Evolutionary conservation across 1,140 invertebrate genomes (phyloP).

Genomic region (Drosophila triauraria): DNA sequence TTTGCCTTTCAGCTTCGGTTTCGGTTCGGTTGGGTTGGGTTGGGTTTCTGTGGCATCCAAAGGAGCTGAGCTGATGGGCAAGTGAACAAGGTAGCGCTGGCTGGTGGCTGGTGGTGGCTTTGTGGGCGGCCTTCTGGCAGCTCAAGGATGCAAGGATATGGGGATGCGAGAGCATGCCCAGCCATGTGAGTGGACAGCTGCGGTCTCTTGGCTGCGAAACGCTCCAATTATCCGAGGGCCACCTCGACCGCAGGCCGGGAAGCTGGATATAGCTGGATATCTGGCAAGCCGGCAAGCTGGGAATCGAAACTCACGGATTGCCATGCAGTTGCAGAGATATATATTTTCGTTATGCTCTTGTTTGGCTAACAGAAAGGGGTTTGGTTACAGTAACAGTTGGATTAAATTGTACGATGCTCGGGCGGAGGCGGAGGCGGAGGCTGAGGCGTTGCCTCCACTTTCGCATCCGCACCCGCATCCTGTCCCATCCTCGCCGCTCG

Average conservation of each 20-base stretch:
- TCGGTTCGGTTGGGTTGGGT: conserved; percentile 4
- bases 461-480: conserved; percentile 14
- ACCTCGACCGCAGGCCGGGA: conserved; percentile 3
- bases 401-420: conserved; percentile 70
- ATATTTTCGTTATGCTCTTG: conserved; percentile 56
- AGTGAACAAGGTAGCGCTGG: conserved; percentile 7
- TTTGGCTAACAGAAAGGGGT: conserved; percentile 40
- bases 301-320: conserved; percentile 33
- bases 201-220: conserved; percentile 31
- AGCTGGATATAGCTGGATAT: background rate
- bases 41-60: conserved; percentile 33
- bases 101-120: conserved; percentile 4
- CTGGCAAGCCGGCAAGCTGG: background rate
- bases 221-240: conserved; percentile 46
- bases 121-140: conserved; percentile 7
- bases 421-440: background rate
- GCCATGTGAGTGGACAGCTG: conserved; percentile 48
- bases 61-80: background rate
- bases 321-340: conserved; percentile 66
- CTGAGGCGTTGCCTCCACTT: background rate
- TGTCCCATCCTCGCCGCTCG: conserved; percentile 41
- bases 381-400: conserved; percentile 71
- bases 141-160: conserved; percentile 8
- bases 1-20: conserved; percentile 64
- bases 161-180: conserved; percentile 9